A percentile compares a stretch with the other conserved stretches of the same genome.
Evolutionary conservation across 2,797 vertebrate genomes (phyloP).

Genomic region (Pangasius macronema): DNA sequence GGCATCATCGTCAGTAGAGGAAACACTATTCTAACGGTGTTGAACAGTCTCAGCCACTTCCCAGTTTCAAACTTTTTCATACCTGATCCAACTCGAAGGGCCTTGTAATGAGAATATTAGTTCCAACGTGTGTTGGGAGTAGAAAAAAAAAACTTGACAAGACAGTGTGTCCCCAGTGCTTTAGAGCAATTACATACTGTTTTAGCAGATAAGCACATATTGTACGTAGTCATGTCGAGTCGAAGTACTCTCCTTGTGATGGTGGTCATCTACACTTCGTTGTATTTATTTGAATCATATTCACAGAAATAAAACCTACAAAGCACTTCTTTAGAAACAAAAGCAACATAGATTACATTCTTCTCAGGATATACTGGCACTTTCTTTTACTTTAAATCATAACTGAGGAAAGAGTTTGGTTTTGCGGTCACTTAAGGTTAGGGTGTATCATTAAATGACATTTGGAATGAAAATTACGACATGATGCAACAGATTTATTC

Average conservation of each 20-base stretch:
- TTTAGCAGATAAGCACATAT: not conserved
- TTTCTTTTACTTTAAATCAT: not conserved
- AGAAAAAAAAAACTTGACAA: not conserved
- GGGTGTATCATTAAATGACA: constrained; percentile 24
- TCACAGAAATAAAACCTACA: not conserved
- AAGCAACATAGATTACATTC: not conserved
- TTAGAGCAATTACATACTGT: not conserved
- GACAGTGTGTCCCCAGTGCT: not conserved
- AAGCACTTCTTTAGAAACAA: not conserved
- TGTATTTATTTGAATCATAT: too few relatives aligned
- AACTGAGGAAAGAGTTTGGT: not conserved
- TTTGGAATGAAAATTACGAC: constrained; percentile 23
- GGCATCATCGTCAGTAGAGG: not conserved
- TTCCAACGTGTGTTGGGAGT: not conserved
- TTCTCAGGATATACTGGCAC: not conserved
- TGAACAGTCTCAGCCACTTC: not conserved
- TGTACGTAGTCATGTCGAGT: too few relatives aligned
- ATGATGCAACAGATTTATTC: constrained; percentile 17
- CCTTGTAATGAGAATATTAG: too few relatives aligned
- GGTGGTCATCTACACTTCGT: too few relatives aligned
- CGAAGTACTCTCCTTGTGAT: too few relatives aligned
- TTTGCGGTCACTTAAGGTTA: constrained; percentile 8
- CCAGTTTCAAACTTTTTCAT: not conserved
- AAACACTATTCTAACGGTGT: not conserved
- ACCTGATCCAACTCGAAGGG: not conserved